phyloP scores from a whole-genome alignment of 2,113 vertebrate species.

The Athene cunicularia region DNA sequence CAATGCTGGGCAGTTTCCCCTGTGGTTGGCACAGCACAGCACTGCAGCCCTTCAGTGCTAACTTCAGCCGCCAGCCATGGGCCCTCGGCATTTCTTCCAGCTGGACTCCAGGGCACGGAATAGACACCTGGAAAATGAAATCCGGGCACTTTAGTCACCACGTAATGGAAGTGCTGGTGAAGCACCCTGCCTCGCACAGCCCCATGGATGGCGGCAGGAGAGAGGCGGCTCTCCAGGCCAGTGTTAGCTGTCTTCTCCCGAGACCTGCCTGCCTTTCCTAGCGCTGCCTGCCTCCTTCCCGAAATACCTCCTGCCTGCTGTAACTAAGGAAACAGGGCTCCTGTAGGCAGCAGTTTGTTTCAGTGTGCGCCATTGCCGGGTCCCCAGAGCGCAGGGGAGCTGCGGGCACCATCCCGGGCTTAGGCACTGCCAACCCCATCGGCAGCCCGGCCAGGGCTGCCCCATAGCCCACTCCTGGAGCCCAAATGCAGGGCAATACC shows the following conservation, averaged over 20 bases:
- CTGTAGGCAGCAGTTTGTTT: not conserved
- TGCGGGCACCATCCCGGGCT: not conserved
- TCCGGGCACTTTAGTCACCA: accelerated
- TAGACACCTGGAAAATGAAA: not conserved
- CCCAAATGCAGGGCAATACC: not conserved
- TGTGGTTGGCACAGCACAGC: accelerated
- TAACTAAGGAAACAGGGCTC: constrained; percentile 52
- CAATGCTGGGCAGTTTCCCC: accelerated
- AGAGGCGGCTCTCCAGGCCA: not conserved
- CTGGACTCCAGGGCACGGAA: not conserved
- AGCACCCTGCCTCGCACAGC: not conserved
- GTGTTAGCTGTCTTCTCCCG: accelerated
- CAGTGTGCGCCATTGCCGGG: not conserved
- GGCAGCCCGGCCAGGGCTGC: not conserved
- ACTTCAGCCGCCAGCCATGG: accelerated
- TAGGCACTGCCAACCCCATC: not conserved
- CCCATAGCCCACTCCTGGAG: not conserved
- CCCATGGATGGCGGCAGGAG: not conserved
- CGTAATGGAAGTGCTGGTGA: accelerated
- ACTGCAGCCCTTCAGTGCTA: not conserved
- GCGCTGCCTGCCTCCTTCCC: constrained; percentile 1
- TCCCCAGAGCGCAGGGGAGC: not conserved
- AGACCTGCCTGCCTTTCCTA: not conserved
- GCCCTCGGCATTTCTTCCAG: accelerated
- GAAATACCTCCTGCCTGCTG: constrained; percentile 16